phyloP scores from a whole-genome alignment of 2,888 invertebrate genomes.

The Drosophila conformis region DNA sequence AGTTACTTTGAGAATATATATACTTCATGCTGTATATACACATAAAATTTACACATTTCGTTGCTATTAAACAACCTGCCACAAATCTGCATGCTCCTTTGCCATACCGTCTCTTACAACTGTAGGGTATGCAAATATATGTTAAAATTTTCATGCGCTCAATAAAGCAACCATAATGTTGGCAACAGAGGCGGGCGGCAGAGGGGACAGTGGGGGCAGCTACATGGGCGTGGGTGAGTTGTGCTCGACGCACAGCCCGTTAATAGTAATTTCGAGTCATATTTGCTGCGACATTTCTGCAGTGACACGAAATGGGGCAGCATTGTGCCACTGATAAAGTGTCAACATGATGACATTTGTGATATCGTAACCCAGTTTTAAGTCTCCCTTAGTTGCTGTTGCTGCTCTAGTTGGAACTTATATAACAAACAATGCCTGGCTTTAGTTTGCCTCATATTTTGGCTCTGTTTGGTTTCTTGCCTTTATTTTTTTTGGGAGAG shows the following conservation, averaged over 20 bases:
- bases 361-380: conserved; percentile 56
- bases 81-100: not conserved
- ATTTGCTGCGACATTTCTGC: conserved; percentile 48
- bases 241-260: conserved; percentile 25
- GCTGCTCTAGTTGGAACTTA: not conserved
- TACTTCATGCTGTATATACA: not conserved
- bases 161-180: conserved; percentile 52
- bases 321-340: conserved; percentile 55
- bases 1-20: not conserved
- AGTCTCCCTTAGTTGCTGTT: not conserved
- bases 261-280: conserved; percentile 70
- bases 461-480: not conserved
- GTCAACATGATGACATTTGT: conserved; percentile 67
- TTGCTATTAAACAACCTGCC: not conserved
- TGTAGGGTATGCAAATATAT: conserved; percentile 23
- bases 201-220: not conserved
- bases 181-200: not conserved
- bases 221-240: not conserved
- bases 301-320: conserved; percentile 38
- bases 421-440: not conserved
- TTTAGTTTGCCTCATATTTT: not conserved
- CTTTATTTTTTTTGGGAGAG: not conserved
- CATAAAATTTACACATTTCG: too few relatives aligned
- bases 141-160: conserved; percentile 58
- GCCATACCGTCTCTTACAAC: too few relatives aligned